Base-by-base conservation (phyloP, 2,888 invertebrate species). In the Diplolepis rosae region DNA sequence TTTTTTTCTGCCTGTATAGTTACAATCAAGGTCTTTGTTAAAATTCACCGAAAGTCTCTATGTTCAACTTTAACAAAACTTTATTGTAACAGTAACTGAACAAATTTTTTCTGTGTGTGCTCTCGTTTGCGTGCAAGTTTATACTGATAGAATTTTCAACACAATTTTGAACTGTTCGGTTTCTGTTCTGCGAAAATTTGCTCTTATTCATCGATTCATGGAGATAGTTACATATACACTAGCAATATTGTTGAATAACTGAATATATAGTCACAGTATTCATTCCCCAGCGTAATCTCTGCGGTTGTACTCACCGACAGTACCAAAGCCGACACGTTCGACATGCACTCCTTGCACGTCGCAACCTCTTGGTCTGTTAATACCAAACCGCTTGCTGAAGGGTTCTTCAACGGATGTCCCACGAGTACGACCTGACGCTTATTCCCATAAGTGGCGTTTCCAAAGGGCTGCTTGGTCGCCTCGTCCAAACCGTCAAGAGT, bases 321-420 rank as follows among this genome's bases (percentile, higher is more conserved):
- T 39, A 61, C 61, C 61, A 61, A 61, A 27, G 39, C 35, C 56
- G 35, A 28, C 52, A 56, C 56, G 35, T 56, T 61, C 61, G 61
- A 61, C 61, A 61, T 61, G 61, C 65, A 68, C 72, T 72, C 74
- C 71, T 74, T 74, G 70, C 73, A 72, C 72, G 73, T 74, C 61
- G 70, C 76, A 66, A 65, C 71, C 65, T 68, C 65, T 69, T 70
- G 65, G 61, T 66, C 70, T 42, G 66, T 54, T 66, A 52, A 54
- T 70, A 48, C 67, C 68, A 30, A 71, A 71, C 65, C 51, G 65
- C 61, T n/a, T 52, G 51, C 52, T 77, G 68, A 73, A 77, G 72
- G 67, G 74, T 67, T 45, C 72, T 74, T 68, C 30, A 48, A 54
- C 52, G 68, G 66, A 61, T 66, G 72, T 68, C 45, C 69, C 68